Base-by-base conservation (phyloP, 2,888 invertebrate genomes). In the Platerodrilus igneus region DNA sequence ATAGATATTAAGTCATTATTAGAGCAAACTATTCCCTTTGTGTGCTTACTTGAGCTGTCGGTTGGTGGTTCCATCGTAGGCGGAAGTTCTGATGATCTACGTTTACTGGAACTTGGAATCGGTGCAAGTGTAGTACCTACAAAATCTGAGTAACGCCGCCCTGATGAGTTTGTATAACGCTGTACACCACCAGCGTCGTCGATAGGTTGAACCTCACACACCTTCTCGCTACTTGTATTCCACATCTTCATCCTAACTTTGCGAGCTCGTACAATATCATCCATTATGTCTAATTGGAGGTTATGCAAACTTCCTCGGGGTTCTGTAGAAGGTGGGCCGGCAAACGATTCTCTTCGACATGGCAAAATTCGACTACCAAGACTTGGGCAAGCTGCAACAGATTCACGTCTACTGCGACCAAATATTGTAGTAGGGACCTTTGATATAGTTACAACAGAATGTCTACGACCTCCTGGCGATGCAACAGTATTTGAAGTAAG, bases 401-500 rank as follows among this genome's bases (percentile, higher is more conserved):
- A 87, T 66, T 89, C 88, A 8, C 89, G 77, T 0, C 89, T 78
- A 37, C 78, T 81, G 9, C 86, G 77, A 0, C 86, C 86, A 54
- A 88, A 88, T 3, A 87, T 65, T 1, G 83, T 76, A 27, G 81
- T 75, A 2, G 88, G 88, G 32, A 88, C 84, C 66, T 82, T 81
- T 1, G 86, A 88, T 57, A 89, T 89, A 50, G 88, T 89, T 11
- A 89, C 88, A 26, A 89, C 87, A 37, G 88, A 88, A 69, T 89
- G 88, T 52, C 88, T 77, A 48, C 89, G 75, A 0, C 87, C 88
- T 0, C 86, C 85, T 0, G 85, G 76, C 33, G 81, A 78, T 2
- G 83, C 81, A 17, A 77, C 75, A 3, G 85, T 79, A 0, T 81
- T 80, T 57, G 83, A 80, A 45, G 86, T 85, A 7, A 89, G 71